Base-by-base conservation (phyloP, 2,888 invertebrate genomes). In the Thyatira batis region DNA sequence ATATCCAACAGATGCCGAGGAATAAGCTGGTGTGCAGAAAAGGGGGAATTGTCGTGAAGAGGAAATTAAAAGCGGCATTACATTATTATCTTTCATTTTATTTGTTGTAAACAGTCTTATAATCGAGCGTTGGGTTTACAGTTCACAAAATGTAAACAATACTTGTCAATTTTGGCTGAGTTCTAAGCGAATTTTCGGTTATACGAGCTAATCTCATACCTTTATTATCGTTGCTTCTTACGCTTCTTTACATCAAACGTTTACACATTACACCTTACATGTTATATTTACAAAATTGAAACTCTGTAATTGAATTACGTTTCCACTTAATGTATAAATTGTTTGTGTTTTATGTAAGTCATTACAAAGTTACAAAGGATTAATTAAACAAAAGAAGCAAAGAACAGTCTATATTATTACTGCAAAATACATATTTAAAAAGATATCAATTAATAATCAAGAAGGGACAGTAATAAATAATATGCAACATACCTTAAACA, bases 31-130 rank as follows among this genome's bases (percentile, higher is more conserved):
- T 17, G 4, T 43, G 13, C n/a, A n/a, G n/a, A n/a, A n/a, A n/a
- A n/a, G n/a, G n/a, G n/a, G n/a, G n/a, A n/a, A n/a, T n/a, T n/a
- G n/a, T n/a, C n/a, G n/a, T n/a, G n/a, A n/a, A n/a, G n/a, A n/a
- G n/a, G 9, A 61, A 54, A 57, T 51, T 62, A 67, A 64, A 63
- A 54, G 55, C 52, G 17, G 58, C 11, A 1, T 33, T n/a, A 45
- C 46, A 30, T 58, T 62, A 58, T 71, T 67, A 65, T 81, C 63
- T 65, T 75, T 73, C 52, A 77, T 78, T 89, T 87, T 85, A 84
- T 85, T 88, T 85, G 78, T 87, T 85, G 82, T 85, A 89, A 91
- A 91, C 91, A 91, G 91, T 90, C 91, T 91, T 91, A 89, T 88
- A 78, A 88, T 86, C 87, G 87, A 90, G 87, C 84, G 83, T 80